Evolutionary conservation across 1,140 invertebrate genomes (phyloP).

Genomic region (Penaeus indicus): DNA sequence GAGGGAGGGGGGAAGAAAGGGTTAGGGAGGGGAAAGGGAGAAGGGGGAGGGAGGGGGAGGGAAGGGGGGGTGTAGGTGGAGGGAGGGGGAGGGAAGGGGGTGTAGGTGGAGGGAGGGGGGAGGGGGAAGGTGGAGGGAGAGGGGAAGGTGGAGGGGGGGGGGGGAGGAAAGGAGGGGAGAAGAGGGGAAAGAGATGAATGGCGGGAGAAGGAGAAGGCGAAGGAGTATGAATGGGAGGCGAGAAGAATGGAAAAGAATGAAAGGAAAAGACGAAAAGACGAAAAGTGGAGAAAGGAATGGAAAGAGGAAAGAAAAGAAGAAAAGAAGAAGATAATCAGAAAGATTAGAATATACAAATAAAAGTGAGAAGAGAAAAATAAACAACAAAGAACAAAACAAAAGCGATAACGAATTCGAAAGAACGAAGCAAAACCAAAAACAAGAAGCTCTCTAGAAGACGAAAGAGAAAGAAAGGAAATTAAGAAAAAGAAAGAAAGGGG

Average conservation of each 20-base stretch:
- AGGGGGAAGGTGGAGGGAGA: background rate
- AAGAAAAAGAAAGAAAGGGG: background rate
- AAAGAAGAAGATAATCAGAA: background rate
- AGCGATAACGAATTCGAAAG: no score
- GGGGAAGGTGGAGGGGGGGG: background rate
- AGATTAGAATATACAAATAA: no score
- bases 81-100: background rate
- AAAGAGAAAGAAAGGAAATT: no score
- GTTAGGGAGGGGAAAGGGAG: background rate
- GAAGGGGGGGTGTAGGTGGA: background rate
- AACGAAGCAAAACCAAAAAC: no score
- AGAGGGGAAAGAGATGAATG: background rate
- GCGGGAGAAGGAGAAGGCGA: background rate
- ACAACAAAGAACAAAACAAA: no score
- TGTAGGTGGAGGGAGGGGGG: background rate
- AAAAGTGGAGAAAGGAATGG: background rate
- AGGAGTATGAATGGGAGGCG: background rate
- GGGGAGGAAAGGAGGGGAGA: background rate
- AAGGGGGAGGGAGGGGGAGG: background rate
- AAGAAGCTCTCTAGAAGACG: no score
- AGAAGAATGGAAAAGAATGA: background rate
- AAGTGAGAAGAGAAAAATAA: background rate
- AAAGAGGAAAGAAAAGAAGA: background rate
- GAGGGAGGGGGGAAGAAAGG: background rate
- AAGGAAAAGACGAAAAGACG: background rate